Evolutionary conservation across 1,140 invertebrate genomes (phyloP), one percentile per base, ranked within the genome.

Genomic region (Drosophila novamexicana): DNA sequence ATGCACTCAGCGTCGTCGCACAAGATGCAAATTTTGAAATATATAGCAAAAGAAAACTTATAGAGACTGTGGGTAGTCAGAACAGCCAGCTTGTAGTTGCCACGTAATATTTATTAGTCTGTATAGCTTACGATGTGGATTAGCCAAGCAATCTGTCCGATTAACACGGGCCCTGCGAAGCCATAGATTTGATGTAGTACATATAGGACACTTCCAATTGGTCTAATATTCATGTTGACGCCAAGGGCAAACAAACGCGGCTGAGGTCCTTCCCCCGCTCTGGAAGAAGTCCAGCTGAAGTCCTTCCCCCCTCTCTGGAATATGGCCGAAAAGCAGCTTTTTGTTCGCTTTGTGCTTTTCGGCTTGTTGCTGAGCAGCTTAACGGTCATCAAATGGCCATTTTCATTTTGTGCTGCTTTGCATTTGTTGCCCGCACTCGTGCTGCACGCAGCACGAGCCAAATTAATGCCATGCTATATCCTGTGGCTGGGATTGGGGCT

Each of bases 171-270:
- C 7, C 44, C 16, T 12, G 10, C 29, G 2, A 50, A 42, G 50
- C 12, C 36, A 34, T 12, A 16, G 49, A 45, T 14, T 47, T 56
- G 47, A 37, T 34, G 45, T 47, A 61, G 45, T 40, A 61, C 42
- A 22, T 37, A 56, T 62, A 61, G 57, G 64, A 73, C 61, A 70
- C 44, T 70, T 61, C 79, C 71, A 79, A 83, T 79, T 86, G 71
- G 65, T 75, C 64, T 82, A 82, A 85, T 82, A 79, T 74, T 66
- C 79, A 81, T 86, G 82, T 85, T 75, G 75, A 78, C 82, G 78
- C 56, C 64, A 74, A 71, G 47, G 47, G 5, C 75, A 62, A 79
- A 54, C 82, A 74, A 22, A 22, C 22, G 22, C 22, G 22, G 65
- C 58, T 40, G 14, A 50, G 34, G 58, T 14, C 14, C 34, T 54